These are phyloP conservation scores for Drosophila formosana DNA, from an alignment of 2,888 invertebrate genomes.

Conservation along the genomic window DNA sequence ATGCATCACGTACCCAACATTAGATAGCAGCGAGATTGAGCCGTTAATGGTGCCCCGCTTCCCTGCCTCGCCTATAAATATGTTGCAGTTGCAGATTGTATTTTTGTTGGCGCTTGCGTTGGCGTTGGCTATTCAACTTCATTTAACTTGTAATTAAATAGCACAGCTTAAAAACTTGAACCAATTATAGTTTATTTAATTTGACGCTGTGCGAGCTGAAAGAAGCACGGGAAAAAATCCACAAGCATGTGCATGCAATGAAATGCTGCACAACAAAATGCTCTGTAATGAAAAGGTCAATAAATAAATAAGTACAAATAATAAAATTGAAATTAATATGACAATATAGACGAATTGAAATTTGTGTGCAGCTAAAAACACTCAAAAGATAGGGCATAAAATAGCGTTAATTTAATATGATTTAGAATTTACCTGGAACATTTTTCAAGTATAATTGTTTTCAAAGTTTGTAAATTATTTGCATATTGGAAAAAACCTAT, in stretches of 20 bases:
- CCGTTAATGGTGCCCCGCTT: constrained; percentile 1
- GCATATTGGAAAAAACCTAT: too few species aligned
- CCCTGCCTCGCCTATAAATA: constrained; percentile 18
- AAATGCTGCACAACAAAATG: background rate
- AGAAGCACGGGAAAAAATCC: background rate
- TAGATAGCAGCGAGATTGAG: background rate
- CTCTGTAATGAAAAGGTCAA: background rate
- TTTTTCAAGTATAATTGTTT: too few species aligned
- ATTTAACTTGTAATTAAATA: constrained; percentile 68
- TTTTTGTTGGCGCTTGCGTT: constrained; percentile 42
- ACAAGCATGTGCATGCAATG: background rate
- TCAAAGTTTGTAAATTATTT: too few species aligned
- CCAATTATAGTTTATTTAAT: constrained; percentile 80
- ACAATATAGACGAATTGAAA: too few species aligned
- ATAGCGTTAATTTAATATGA: too few species aligned
- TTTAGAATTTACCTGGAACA: too few species aligned
- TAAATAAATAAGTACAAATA: too few species aligned
- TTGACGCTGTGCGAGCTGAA: constrained; percentile 35
- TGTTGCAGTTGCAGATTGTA: constrained; percentile 26
- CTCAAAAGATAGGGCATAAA: too few species aligned
- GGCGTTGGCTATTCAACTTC: constrained; percentile 58
- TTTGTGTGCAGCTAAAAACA: too few species aligned
- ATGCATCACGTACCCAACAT: constrained; percentile 48
- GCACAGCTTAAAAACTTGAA: constrained; percentile 70
- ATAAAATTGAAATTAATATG: too few species aligned